Percentiles rank a stretch among this genome's conserved stretches.
Conservation (phyloP, 2,797 vertebrate genomes). For the Falco rusticolus region DNA sequence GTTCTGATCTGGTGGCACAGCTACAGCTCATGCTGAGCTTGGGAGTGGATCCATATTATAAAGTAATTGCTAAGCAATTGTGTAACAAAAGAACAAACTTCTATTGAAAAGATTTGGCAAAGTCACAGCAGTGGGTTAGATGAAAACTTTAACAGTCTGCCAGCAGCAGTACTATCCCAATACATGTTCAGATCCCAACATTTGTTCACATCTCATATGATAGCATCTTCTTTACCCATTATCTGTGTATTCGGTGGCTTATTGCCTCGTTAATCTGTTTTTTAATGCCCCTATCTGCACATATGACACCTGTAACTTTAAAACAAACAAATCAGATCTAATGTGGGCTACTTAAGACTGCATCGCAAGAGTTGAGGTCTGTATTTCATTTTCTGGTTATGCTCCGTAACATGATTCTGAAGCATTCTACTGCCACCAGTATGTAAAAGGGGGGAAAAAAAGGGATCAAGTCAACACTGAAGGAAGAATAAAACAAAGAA, state of each 20-base stretch:
- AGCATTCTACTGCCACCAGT: slow-evolving; percentile 34
- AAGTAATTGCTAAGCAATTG: slow-evolving; percentile 21
- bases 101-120: slow-evolving; percentile 5
- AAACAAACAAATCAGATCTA: neutral
- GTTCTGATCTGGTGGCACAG: neutral
- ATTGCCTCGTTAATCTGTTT: neutral
- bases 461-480: neutral
- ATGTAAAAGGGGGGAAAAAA: neutral
- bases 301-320: neutral
- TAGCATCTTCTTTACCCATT: neutral
- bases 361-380: neutral
- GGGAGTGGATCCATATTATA: neutral
- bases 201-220: neutral
- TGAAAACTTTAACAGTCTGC: neutral
- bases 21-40: neutral
- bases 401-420: neutral
- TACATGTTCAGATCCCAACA: neutral
- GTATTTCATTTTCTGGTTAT: neutral
- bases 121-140: slow-evolving; percentile 1
- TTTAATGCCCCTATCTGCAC: neutral
- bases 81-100: neutral
- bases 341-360: neutral
- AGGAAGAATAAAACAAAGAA: neutral
- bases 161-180: neutral
- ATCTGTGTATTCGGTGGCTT: neutral